Percentiles rank a stretch among this genome's conserved stretches.
phyloP scores from a whole-genome alignment of 2,113 vertebrate species.

The Phrynosoma platyrhinos region DNA sequence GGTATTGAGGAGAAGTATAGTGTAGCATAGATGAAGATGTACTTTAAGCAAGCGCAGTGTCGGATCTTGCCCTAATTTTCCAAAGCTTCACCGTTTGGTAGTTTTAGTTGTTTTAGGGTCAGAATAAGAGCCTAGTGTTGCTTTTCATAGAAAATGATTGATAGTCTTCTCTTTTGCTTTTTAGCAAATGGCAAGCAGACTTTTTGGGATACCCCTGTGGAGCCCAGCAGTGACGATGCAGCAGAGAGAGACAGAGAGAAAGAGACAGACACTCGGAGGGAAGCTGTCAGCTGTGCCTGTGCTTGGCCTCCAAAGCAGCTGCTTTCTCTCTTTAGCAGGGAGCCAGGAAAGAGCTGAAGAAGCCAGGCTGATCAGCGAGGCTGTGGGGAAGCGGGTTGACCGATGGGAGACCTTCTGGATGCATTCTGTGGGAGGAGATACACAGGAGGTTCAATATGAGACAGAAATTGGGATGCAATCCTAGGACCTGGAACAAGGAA shows the following conservation, averaged over 20 bases:
- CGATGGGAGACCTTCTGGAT: neutral
- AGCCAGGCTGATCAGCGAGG: neutral
- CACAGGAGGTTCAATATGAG: neutral
- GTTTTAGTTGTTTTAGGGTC: neutral
- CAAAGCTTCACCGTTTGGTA: neutral
- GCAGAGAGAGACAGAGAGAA: neutral
- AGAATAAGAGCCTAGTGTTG: neutral
- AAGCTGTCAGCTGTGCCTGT: neutral
- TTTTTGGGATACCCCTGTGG: too few species aligned
- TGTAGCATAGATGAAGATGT: too few species aligned
- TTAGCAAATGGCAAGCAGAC: too few species aligned
- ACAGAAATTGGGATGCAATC: too few species aligned
- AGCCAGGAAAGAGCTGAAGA: slow-evolving; percentile 2
- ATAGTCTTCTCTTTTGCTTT: too few species aligned
- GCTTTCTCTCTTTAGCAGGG: neutral
- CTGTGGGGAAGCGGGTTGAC: slow-evolving; percentile 10
- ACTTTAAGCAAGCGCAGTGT: too few species aligned
- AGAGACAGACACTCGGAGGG: neutral
- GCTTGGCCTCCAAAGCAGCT: slow-evolving; percentile 2
- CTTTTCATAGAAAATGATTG: too few species aligned
- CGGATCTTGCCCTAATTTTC: too few species aligned
- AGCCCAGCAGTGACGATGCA: too few species aligned
- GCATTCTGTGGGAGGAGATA: neutral
- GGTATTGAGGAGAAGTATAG: too few species aligned
- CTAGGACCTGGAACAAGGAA: neutral